Conservation (phyloP, 2,888 invertebrate genomes). For the Nomada ferruginata region DNA sequence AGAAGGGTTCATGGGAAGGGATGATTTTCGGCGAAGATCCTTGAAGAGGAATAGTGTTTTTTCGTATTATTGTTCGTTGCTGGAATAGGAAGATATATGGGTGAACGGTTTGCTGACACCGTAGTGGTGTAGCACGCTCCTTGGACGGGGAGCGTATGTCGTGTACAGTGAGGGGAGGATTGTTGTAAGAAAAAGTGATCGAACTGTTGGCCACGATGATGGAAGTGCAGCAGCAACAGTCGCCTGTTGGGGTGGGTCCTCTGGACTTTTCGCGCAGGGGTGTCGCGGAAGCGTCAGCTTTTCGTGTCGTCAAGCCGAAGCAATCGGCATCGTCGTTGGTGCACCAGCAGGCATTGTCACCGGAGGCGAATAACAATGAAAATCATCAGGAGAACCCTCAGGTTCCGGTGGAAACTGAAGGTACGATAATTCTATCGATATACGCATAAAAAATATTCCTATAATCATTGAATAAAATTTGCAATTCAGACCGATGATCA, state of each 20-base stretch:
- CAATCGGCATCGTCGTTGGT: constrained; percentile 74
- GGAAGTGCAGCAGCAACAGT: constrained; percentile 83
- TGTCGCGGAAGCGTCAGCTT: constrained; percentile 82
- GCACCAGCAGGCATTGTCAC: constrained; percentile 74
- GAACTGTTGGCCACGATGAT: constrained; percentile 73
- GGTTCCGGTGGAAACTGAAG: constrained; percentile 74
- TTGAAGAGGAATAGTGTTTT: constrained; percentile 40
- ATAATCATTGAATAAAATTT: neutral
- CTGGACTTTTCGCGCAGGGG: constrained; percentile 83
- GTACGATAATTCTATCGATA: constrained; percentile 59
- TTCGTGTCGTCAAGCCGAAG: constrained; percentile 82
- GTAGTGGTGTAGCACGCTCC: constrained; percentile 31
- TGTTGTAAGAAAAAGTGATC: constrained; percentile 54
- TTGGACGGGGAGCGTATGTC: constrained; percentile 56
- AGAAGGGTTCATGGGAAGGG: neutral
- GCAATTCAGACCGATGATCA: neutral
- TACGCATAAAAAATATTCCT: too few relatives aligned
- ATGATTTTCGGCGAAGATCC: constrained; percentile 15
- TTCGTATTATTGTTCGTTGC: constrained; percentile 42
- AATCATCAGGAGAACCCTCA: constrained; percentile 77
- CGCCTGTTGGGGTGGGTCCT: constrained; percentile 83
- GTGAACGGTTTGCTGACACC: constrained; percentile 42
- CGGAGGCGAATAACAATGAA: constrained; percentile 77
- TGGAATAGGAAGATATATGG: neutral
- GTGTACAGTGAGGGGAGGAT: constrained; percentile 62